Conservation (phyloP, 1,140 invertebrate species). For the Pemphigus obesinymphae region DNA sequence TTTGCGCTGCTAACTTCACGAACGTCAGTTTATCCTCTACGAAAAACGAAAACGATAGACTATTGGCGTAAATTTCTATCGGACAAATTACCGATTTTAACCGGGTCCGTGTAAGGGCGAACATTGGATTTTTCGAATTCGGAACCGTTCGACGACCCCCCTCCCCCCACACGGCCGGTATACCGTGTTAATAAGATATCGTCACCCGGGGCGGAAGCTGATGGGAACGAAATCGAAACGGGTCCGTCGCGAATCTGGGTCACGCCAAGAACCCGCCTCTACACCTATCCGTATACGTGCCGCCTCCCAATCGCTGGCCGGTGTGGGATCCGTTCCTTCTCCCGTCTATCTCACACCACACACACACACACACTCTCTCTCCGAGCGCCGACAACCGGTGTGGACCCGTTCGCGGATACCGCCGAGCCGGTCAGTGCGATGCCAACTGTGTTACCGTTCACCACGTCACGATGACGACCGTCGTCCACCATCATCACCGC, state of each 20-base stretch:
- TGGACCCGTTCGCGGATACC: background rate
- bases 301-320: background rate
- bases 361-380: background rate
- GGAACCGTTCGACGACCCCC: no score
- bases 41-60: no score
- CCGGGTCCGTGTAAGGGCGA: no score
- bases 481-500: background rate
- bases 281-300: no score
- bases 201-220: no score
- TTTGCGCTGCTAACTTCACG: no score
- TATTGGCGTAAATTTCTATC: no score
- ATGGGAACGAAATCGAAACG: constrained; percentile 27
- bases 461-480: constrained; percentile 7
- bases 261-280: background rate
- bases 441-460: constrained; percentile 27
- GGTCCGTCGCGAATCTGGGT: constrained; percentile 13
- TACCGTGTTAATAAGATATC: background rate
- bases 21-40: no score
- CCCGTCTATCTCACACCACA: background rate
- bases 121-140: no score
- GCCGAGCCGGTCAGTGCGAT: constrained; percentile 32
- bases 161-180: no score
- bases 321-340: background rate
- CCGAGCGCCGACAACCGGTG: background rate
- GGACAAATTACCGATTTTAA: no score